Evolutionary conservation across 1,140 invertebrate species (phyloP).

Genomic region (Eueides isabella): DNA sequence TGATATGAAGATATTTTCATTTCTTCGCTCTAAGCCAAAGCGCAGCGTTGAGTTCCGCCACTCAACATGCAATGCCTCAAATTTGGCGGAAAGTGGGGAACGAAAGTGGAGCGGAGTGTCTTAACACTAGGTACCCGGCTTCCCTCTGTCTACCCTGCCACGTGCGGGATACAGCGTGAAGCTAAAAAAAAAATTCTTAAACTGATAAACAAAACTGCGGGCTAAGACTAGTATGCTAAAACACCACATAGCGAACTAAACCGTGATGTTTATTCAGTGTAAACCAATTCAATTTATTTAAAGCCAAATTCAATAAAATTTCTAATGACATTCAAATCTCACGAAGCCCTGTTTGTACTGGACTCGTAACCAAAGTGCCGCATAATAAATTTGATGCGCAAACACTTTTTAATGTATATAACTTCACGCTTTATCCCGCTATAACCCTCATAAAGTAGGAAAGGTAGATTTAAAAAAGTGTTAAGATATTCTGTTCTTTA

Average conservation of each 20-base stretch:
- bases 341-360: slow-evolving; percentile 4
- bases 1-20: no score
- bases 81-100: no score
- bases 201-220: background rate
- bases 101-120: no score
- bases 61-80: no score
- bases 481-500: no score
- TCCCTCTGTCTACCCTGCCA: no score
- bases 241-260: background rate
- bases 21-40: no score
- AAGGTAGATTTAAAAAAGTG: no score
- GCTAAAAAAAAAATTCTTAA: background rate
- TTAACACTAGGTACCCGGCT: no score
- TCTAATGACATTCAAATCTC: slow-evolving; percentile 3
- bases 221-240: background rate
- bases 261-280: background rate
- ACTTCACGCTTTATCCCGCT: no score
- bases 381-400: background rate
- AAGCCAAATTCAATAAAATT: slow-evolving; percentile 14
- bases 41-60: no score
- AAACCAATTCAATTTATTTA: slow-evolving; percentile 12
- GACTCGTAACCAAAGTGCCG: background rate
- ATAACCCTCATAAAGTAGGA: no score
- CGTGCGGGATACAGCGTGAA: background rate
- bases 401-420: background rate